Evolutionary conservation across 2,888 invertebrate species (phyloP).

Genomic region (Cataglyphis cursor): DNA sequence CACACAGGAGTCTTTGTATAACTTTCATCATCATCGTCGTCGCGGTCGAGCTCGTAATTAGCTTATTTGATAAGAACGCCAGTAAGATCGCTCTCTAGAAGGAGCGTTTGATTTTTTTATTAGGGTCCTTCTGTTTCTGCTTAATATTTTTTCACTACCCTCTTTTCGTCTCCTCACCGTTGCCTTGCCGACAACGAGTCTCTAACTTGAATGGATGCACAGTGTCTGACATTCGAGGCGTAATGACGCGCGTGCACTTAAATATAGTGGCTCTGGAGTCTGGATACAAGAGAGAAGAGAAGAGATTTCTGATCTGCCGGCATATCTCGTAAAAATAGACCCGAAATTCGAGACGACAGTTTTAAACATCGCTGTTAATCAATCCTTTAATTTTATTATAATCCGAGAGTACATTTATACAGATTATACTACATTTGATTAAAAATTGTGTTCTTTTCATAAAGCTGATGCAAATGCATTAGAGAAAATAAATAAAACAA

Average conservation of each 20-base stretch:
- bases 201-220: conserved; percentile 79
- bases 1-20: conserved; percentile 18
- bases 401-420: neutral
- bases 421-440: neutral
- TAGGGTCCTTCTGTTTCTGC: conserved; percentile 38
- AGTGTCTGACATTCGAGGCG: conserved; percentile 73
- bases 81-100: conserved; percentile 33
- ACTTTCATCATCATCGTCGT: conserved; percentile 10
- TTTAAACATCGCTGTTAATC: conserved; percentile 20
- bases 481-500: neutral
- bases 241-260: conserved; percentile 68
- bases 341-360: conserved; percentile 49
- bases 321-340: conserved; percentile 73
- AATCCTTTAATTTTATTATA: neutral
- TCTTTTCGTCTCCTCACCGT: neutral
- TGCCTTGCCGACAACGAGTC: conserved; percentile 13
- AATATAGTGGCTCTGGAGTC: conserved; percentile 74
- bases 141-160: conserved; percentile 31
- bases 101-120: conserved; percentile 36
- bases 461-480: neutral
- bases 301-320: conserved; percentile 45
- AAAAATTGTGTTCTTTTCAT: neutral
- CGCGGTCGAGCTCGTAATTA: conserved; percentile 48
- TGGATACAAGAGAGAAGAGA: conserved; percentile 57
- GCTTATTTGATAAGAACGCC: conserved; percentile 49